Base-by-base conservation (phyloP, 1,140 invertebrate species). In the Apis florea region DNA sequence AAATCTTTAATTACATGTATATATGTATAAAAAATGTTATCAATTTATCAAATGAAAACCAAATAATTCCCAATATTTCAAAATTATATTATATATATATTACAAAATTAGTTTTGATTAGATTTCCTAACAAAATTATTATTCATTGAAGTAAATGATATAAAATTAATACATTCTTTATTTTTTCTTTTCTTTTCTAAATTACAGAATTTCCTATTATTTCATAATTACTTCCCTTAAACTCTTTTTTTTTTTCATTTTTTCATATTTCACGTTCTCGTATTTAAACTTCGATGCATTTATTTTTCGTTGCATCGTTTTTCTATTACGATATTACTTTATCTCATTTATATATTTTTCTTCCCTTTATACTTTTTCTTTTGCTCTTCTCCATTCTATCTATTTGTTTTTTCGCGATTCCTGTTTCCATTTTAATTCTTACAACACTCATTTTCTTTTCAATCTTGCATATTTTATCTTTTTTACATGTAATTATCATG, bases 401-500 rank as follows among this genome's bases (percentile, higher is more conserved):
- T 26, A 61, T 61, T 66, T 64, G 47, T 49, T 66, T 13, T 49
- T 51, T 51, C 12, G 1, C 19, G 24, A 19, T 53, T 15, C 24
- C 10, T 53, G 10, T 47, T 26, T 15, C 61, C 59, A 6, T 63
- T 13, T 17, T 31, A 24, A 13, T 49, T 13, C 58, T 51, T 12
- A n/a, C 19, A 8, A 21, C 61, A 19, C 47, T 13, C 24, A 11
- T 40, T 75, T 31, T 24, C 19, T 66, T 49, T 10, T 15, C 15
- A 3, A 15, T 17, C 3, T 2, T 12, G 21, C 12, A 6, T 19
- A 53, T 66, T 53, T 49, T 51, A 75, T 54, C 24, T 53, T 66
- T 26, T 63, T 66, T 54, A 51, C 24, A 75, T 66, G 40, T 49
- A 73, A 73, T 73, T 73, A 73, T 53, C 73, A 21, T 64, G 17